phyloP scores from a whole-genome alignment of 2,797 vertebrate species.

The Malacoctenus gilli region DNA sequence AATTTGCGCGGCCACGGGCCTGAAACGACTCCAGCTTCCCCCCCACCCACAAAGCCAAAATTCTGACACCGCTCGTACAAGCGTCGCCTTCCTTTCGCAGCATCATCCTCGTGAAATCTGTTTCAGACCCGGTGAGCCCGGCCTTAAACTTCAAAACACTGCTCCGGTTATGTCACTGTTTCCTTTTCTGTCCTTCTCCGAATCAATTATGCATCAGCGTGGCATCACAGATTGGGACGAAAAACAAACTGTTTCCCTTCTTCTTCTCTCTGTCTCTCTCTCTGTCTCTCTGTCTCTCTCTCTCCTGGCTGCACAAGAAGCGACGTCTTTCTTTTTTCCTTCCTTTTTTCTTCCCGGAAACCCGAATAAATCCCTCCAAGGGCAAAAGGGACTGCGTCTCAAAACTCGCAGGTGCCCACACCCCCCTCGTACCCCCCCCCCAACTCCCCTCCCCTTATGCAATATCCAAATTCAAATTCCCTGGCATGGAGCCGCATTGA shows the following conservation, averaged over 20 bases:
- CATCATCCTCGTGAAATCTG: conserved; percentile 39
- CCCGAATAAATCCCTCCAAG: conserved; percentile 47
- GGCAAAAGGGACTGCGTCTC: conserved; percentile 36
- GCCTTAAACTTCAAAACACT: conserved; percentile 45
- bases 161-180: conserved; percentile 61
- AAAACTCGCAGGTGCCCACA: conserved; percentile 54
- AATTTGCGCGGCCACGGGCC: conserved; percentile 4
- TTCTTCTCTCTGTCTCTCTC: neutral
- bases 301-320: conserved; percentile 29
- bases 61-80: conserved; percentile 7
- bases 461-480: conserved; percentile 56
- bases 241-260: conserved; percentile 43
- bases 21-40: conserved; percentile 8
- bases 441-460: conserved; percentile 12
- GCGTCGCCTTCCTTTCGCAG: conserved; percentile 9
- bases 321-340: conserved; percentile 29
- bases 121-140: conserved; percentile 35
- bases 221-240: conserved; percentile 49
- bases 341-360: conserved; percentile 33
- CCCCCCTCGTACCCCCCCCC: too few species aligned
- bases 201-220: conserved; percentile 67
- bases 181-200: conserved; percentile 59
- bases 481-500: conserved; percentile 30
- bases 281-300: neutral
- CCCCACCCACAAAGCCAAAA: conserved; percentile 1